Conservation (phyloP, 2,797 vertebrate genomes). For the Sternotherus odoratus region DNA sequence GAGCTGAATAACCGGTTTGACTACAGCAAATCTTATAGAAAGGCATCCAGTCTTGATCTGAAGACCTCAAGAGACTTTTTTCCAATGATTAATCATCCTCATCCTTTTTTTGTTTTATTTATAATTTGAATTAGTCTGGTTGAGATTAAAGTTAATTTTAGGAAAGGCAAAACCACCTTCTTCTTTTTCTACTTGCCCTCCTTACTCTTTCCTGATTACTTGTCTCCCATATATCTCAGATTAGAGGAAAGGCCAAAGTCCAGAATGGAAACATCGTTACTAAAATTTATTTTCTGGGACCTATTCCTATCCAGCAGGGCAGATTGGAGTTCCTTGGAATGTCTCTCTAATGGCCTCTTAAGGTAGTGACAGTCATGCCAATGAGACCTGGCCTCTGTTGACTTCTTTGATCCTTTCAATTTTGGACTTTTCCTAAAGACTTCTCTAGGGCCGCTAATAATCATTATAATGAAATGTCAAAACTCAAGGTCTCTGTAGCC, state of each 20-base stretch:
- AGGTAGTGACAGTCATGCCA: not conserved
- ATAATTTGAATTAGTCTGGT: not conserved
- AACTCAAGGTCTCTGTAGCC: not conserved
- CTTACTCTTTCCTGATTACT: not conserved
- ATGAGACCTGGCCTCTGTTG: not conserved
- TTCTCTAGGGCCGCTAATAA: not conserved
- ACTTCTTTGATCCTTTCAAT: not conserved
- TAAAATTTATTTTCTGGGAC: rapidly evolving
- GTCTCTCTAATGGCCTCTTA: not conserved
- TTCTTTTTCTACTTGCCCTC: not conserved
- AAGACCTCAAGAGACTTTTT: not conserved
- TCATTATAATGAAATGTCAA: not conserved
- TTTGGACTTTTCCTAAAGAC: not conserved
- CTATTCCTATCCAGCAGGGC: not conserved
- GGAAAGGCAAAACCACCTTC: not conserved
- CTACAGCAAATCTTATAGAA: not conserved
- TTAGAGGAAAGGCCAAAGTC: not conserved
- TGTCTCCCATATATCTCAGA: not conserved
- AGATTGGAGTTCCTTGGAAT: not conserved
- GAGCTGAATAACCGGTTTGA: not conserved
- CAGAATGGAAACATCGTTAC: not conserved
- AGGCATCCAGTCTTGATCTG: not conserved
- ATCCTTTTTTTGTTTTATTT: too few relatives aligned
- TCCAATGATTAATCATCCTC: not conserved
- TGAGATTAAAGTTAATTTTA: not conserved